A percentile compares a stretch with the other conserved stretches of the same genome.
Evolutionary conservation across 2,888 invertebrate species (phyloP).

Genomic region (Cryptocheilus praepositus): DNA sequence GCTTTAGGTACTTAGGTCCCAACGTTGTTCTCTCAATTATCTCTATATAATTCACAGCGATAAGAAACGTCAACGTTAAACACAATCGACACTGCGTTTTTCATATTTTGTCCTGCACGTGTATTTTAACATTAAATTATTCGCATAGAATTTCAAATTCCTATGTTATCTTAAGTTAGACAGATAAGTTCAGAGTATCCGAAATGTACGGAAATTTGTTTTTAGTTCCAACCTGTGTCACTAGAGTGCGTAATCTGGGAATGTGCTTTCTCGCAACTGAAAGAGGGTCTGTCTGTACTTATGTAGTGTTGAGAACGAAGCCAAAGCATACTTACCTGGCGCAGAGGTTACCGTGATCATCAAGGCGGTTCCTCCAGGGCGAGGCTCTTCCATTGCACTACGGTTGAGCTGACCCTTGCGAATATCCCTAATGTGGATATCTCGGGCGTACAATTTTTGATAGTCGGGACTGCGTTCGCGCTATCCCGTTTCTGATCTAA

Average conservation of each 20-base stretch:
- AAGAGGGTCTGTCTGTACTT: neutral
- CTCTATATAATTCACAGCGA: too few species aligned
- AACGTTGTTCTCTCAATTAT: too few species aligned
- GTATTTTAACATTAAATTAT: too few species aligned
- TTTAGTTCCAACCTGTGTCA: neutral
- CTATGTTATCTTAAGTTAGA: too few species aligned
- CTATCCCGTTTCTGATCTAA: slow-evolving; percentile 61
- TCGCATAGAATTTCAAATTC: too few species aligned
- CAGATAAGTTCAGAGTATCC: too few species aligned
- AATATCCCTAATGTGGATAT: slow-evolving; percentile 75
- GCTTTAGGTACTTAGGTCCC: too few species aligned
- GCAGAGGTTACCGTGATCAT: slow-evolving; percentile 77
- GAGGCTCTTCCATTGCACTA: slow-evolving; percentile 78
- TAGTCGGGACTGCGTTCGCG: slow-evolving; percentile 69
- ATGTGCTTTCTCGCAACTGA: slow-evolving; percentile 11
- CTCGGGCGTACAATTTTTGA: slow-evolving; percentile 67
- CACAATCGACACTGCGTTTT: too few species aligned
- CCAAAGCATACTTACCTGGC: slow-evolving; percentile 75
- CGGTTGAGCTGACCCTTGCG: slow-evolving; percentile 77
- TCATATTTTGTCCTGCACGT: too few species aligned
- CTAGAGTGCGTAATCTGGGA: slow-evolving; percentile 9
- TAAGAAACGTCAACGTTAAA: too few species aligned
- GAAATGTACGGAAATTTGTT: too few species aligned
- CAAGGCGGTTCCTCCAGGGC: slow-evolving; percentile 66
- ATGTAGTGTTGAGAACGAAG: slow-evolving; percentile 11